Conservation (phyloP, 2,113 vertebrate species). For the Ovis canadensis region DNA sequence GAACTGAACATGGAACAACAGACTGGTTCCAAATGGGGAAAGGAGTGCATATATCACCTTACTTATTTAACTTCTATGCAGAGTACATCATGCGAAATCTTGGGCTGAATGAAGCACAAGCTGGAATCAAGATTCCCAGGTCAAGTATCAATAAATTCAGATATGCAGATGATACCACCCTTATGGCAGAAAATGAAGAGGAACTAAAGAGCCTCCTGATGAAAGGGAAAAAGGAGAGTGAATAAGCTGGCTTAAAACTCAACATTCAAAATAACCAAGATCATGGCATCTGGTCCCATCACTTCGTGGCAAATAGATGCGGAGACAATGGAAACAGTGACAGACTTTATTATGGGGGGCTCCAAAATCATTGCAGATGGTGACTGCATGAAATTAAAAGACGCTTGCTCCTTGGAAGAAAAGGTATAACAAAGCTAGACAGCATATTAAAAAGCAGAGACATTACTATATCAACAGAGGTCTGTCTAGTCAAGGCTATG, state of each 20-base stretch:
- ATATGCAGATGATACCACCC: not conserved
- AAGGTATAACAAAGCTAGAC: not conserved
- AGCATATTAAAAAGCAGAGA: not conserved
- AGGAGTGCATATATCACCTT: not conserved
- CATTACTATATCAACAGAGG: not conserved
- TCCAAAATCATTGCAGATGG: not conserved
- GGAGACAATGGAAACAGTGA: not conserved
- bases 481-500: not conserved
- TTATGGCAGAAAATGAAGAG: not conserved
- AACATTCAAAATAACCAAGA: not conserved
- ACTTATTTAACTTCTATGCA: not conserved
- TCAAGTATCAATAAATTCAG: not conserved
- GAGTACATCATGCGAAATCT: not conserved
- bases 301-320: not conserved
- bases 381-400: not conserved
- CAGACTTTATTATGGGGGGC: not conserved
- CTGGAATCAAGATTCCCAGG: not conserved
- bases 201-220: not conserved
- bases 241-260: not conserved
- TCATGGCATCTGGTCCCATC: not conserved
- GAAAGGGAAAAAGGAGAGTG: not conserved
- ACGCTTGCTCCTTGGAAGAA: not conserved
- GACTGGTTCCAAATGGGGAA: not conserved
- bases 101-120: not conserved
- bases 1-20: not conserved